phyloP scores from a whole-genome alignment of 2,113 vertebrate species.

The Ciconia boyciana region DNA sequence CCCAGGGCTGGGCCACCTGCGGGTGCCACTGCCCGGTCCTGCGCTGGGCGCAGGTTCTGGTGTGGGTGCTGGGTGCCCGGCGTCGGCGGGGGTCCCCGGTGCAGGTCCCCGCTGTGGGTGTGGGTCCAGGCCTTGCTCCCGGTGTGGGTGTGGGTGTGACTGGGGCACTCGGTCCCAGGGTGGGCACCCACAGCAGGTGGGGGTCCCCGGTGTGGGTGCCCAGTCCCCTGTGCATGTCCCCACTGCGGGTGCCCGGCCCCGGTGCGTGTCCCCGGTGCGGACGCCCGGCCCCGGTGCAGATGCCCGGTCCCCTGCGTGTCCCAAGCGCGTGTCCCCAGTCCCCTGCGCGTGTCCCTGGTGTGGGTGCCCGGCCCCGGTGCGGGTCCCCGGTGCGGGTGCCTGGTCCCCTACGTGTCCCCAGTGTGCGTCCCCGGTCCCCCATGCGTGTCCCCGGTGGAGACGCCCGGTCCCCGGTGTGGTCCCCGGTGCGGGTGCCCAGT shows the following conservation, averaged over 20 bases:
- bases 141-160: neutral
- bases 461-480: neutral
- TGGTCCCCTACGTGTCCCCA: neutral
- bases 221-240: too few species aligned
- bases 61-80: neutral
- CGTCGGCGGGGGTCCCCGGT: rapidly evolving
- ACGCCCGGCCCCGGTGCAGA: too few species aligned
- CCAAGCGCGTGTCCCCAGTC: neutral
- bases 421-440: neutral
- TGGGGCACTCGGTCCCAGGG: neutral
- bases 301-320: neutral
- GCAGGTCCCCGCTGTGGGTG: neutral
- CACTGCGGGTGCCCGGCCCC: too few species aligned
- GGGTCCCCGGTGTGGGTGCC: too few species aligned
- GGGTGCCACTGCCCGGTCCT: neutral
- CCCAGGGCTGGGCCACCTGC: neutral
- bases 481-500: neutral
- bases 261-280: too few species aligned
- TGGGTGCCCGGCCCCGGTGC: too few species aligned
- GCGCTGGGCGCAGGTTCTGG: too few species aligned
- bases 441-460: too few species aligned
- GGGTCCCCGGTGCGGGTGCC: neutral
- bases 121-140: neutral
- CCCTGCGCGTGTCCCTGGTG: neutral
- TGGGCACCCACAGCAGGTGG: neutral